These are phyloP conservation scores for Phrynosoma blainvillii DNA, from an alignment of 2,113 vertebrate genomes.

Conservation along the genomic window DNA sequence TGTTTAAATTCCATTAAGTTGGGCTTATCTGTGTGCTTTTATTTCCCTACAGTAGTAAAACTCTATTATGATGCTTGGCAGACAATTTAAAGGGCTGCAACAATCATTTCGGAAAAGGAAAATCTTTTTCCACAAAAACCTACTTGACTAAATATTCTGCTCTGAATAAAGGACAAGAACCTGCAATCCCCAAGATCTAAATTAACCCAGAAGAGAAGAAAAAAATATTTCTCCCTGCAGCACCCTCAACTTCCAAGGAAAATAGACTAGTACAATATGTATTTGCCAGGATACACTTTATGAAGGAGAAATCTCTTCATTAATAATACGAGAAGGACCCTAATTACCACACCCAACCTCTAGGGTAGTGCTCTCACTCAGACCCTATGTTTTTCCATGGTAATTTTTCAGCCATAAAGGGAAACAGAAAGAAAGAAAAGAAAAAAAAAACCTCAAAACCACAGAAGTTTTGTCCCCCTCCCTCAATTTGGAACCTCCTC, in stretches of 20 bases:
- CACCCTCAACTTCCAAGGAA: neutral
- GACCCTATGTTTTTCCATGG: neutral
- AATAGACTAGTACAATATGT: neutral
- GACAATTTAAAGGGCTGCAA: slow-evolving; percentile 73
- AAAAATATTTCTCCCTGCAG: slow-evolving; percentile 31
- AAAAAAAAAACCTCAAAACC: too few species aligned
- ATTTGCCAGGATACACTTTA: neutral
- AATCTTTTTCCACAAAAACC: slow-evolving; percentile 61
- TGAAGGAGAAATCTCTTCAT: neutral
- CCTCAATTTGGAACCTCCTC: too few species aligned
- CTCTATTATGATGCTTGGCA: slow-evolving; percentile 66
- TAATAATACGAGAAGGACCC: neutral
- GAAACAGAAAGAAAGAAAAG: too few species aligned
- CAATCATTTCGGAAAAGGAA: slow-evolving; percentile 70
- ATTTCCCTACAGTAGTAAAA: slow-evolving; percentile 74
- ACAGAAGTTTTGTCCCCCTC: too few species aligned
- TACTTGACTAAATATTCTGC: slow-evolving; percentile 60
- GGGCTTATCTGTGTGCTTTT: slow-evolving; percentile 71
- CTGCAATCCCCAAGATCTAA: neutral
- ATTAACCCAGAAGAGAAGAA: neutral
- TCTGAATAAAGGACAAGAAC: slow-evolving; percentile 39
- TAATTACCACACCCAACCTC: neutral
- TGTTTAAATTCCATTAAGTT: slow-evolving; percentile 65
- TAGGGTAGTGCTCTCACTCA: neutral
- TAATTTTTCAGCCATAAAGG: too few species aligned